Evolutionary conservation across 2,888 invertebrate species (phyloP).

Genomic region (Lasioglossum villosulum): DNA sequence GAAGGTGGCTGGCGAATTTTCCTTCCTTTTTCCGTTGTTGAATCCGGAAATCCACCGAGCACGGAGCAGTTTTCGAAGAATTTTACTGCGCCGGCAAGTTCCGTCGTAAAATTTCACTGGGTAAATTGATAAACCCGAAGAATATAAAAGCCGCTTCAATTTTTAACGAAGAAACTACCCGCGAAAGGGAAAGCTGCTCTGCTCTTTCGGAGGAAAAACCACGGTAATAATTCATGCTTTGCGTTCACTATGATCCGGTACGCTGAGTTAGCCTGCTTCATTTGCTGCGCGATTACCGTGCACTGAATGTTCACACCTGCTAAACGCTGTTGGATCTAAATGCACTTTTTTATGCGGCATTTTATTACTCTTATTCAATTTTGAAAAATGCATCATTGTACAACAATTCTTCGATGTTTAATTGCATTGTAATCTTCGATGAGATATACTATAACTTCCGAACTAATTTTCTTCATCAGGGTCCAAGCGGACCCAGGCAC

Average conservation of each 20-base stretch:
- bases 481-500: not conserved
- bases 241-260: not conserved
- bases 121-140: conserved; percentile 3
- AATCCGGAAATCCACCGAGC: not conserved
- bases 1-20: not conserved
- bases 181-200: not conserved
- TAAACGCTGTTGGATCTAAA: too few species aligned
- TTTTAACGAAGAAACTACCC: not conserved
- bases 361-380: not conserved
- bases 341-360: not conserved
- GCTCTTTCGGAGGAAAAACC: not conserved
- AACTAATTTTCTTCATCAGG: not conserved
- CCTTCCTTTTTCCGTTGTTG: not conserved
- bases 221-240: not conserved
- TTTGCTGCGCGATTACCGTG: not conserved
- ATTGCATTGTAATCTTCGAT: too few species aligned
- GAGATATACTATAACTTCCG: too few species aligned
- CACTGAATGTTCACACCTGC: not conserved
- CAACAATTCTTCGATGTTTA: not conserved
- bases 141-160: not conserved
- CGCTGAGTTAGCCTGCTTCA: not conserved
- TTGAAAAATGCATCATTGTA: not conserved
- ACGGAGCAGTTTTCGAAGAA: not conserved
- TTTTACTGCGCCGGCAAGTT: not conserved
- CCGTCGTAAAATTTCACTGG: not conserved